Percentiles rank a stretch among this genome's conserved stretches.
phyloP scores from a whole-genome alignment of 2,888 invertebrate species.

The Esperia sulphurella region DNA sequence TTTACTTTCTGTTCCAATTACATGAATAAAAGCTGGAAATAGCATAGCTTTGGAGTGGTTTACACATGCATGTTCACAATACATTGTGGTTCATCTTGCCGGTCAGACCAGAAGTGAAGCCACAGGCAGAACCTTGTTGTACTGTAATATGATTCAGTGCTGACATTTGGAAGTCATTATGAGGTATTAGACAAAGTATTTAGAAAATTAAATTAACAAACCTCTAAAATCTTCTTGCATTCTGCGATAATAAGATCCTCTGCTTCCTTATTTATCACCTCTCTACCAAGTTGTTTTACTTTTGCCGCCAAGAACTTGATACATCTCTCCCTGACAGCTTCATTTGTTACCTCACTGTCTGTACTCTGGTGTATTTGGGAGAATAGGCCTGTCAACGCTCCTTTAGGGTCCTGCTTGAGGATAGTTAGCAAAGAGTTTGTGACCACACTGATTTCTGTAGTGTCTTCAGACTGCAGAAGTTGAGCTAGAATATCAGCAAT shows the following conservation, averaged over 20 bases:
- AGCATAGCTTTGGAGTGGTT: no score
- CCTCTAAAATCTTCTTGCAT: conserved; percentile 91
- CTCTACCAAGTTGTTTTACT: conserved; percentile 87
- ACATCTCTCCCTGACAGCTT: conserved; percentile 89
- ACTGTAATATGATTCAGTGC: not conserved
- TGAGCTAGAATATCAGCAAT: conserved; percentile 96
- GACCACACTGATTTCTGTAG: conserved; percentile 90
- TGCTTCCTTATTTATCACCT: conserved; percentile 88
- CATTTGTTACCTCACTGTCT: conserved; percentile 77
- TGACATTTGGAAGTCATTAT: not conserved
- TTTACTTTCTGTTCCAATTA: no score
- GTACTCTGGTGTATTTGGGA: conserved; percentile 76
- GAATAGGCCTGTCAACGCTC: conserved; percentile 77
- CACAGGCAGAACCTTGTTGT: no score
- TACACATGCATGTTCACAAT: no score
- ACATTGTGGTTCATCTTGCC: no score
- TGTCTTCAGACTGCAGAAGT: conserved; percentile 91
- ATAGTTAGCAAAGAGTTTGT: conserved; percentile 89
- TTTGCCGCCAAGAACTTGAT: conserved; percentile 93
- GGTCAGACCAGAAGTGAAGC: no score
- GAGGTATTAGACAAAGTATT: no score
- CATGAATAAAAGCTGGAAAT: no score
- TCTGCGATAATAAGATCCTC: conserved; percentile 91
- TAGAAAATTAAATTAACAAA: conserved; percentile 29
- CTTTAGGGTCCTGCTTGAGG: conserved; percentile 85